phyloP scores from a whole-genome alignment of 2,113 vertebrate species.

The Pseudorasbora parva region DNA sequence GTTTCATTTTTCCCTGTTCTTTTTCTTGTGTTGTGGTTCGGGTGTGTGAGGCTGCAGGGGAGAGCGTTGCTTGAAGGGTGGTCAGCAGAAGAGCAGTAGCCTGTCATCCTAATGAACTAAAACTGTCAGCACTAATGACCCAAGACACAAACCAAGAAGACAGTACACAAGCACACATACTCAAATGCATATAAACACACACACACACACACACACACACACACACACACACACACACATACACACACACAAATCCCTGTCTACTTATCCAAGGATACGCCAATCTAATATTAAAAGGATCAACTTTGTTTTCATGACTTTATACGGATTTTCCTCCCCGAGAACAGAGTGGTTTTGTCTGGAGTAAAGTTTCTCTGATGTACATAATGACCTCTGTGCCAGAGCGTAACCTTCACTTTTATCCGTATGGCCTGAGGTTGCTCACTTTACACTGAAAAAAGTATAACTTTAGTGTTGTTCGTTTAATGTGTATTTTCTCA shows the following conservation, averaged over 20 bases:
- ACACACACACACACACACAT: slow-evolving; percentile 34
- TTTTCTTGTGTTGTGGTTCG: not conserved
- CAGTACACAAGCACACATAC: slow-evolving; percentile 25
- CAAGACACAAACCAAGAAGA: slow-evolving; percentile 28
- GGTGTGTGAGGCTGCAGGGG: not conserved
- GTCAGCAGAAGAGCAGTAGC: slow-evolving; percentile 34
- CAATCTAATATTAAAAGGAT: slow-evolving; percentile 23
- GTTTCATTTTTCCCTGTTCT: not conserved
- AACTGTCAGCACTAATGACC: slow-evolving; percentile 50
- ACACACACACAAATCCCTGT: slow-evolving; percentile 15
- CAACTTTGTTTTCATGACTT: slow-evolving; percentile 1
- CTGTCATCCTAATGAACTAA: slow-evolving; percentile 31
- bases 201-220: slow-evolving; percentile 29
- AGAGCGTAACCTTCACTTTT: not conserved
- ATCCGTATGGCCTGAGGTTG: slow-evolving; percentile 1
- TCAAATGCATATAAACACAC: slow-evolving; percentile 8
- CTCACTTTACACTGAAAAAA: too few species aligned
- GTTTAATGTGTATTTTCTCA: too few species aligned
- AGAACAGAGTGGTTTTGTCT: not conserved
- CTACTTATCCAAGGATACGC: not conserved
- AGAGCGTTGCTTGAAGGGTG: not conserved
- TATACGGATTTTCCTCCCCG: not conserved
- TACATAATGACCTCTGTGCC: slow-evolving; percentile 33
- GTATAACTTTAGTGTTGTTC: too few species aligned
- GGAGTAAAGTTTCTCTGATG: slow-evolving; percentile 21